A percentile compares a stretch with the other conserved stretches of the same genome.
These are phyloP conservation scores for Irena cyanogastra DNA, from an alignment of 2,113 vertebrate genomes.

Conservation along the genomic window DNA sequence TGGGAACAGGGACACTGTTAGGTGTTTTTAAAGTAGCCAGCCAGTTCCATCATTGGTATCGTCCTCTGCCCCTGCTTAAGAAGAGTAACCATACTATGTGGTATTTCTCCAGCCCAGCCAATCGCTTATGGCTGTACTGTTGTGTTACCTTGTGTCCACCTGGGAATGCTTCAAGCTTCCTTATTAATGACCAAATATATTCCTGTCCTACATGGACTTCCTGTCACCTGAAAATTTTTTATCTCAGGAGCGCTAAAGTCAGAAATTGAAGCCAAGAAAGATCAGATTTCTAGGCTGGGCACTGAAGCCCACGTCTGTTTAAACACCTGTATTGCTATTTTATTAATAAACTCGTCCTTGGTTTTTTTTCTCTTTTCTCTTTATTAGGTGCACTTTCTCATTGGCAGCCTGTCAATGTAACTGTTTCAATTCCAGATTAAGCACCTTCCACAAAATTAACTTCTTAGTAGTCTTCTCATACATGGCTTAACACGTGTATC, in stretches of 20 bases:
- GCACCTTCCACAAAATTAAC: not conserved
- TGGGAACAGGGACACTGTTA: not conserved
- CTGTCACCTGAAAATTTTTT: not conserved
- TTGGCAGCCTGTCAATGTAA: not conserved
- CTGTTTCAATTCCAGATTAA: not conserved
- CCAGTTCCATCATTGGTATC: not conserved
- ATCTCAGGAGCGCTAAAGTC: not conserved
- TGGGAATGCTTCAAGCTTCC: not conserved
- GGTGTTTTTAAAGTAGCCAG: not conserved
- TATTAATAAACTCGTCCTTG: not conserved
- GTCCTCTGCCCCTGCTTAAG: not conserved
- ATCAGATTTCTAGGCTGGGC: not conserved
- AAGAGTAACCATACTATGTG: not conserved
- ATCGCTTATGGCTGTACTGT: not conserved
- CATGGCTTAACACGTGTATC: not conserved
- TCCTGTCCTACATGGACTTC: not conserved
- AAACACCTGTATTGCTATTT: not conserved
- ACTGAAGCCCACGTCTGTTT: not conserved
- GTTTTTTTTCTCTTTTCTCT: not conserved
- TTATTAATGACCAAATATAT: not conserved
- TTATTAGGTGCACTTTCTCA: not conserved
- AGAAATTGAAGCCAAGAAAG: not conserved
- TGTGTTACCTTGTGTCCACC: not conserved
- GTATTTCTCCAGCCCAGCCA: not conserved
- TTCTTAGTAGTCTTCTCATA: not conserved